phyloP scores from a whole-genome alignment of 2,797 vertebrate genomes.

The Trachops cirrhosus region DNA sequence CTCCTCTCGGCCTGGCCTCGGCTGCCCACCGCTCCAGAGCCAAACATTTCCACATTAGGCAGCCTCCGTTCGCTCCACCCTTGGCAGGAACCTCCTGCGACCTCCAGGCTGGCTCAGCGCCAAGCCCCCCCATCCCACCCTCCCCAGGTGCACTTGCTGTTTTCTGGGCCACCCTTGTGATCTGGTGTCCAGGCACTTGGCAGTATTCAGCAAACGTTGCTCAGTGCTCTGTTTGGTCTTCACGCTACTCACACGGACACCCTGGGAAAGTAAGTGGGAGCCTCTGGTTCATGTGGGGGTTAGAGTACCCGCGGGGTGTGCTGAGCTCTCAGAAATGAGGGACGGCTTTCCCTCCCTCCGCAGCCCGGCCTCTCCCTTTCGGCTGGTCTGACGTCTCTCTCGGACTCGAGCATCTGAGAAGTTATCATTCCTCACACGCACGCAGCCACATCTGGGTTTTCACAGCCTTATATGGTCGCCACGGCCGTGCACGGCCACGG shows the following conservation, averaged over 20 bases:
- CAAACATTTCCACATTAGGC: constrained; percentile 83
- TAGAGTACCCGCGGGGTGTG: fast-evolving
- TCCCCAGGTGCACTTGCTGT: neutral
- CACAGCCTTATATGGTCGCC: neutral
- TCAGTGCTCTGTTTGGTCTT: neutral
- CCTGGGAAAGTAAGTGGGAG: neutral
- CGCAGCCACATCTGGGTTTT: neutral
- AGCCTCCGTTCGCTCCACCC: constrained; percentile 32
- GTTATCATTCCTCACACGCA: neutral
- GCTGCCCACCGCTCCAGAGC: constrained; percentile 70
- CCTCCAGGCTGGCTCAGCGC: neutral
- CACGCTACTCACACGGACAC: neutral
- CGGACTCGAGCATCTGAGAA: neutral
- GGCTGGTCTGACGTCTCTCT: neutral
- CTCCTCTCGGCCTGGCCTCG: constrained; percentile 66
- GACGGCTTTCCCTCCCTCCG: neutral
- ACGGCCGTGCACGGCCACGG: fast-evolving
- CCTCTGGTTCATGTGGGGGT: neutral
- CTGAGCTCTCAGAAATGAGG: neutral
- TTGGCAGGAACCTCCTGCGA: constrained; percentile 55
- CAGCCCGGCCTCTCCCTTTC: neutral
- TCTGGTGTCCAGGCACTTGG: constrained; percentile 44
- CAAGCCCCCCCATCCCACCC: neutral
- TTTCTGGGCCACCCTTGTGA: constrained; percentile 56
- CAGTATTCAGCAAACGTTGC: neutral